Evolutionary conservation across 1,140 invertebrate genomes (phyloP).

Genomic region (Monomorium pharaonis): DNA sequence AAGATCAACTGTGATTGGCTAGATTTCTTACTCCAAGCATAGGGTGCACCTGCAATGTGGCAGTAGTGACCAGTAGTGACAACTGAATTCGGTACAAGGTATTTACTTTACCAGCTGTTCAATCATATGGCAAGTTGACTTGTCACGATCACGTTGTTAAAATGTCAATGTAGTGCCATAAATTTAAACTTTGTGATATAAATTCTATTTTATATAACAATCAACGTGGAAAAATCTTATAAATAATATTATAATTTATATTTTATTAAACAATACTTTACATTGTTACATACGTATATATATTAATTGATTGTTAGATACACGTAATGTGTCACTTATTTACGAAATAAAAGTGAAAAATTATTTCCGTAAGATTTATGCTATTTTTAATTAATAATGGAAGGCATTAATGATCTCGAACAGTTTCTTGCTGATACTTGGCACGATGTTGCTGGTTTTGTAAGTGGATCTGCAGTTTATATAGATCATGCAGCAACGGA

Average conservation of each 20-base stretch:
- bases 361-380: not conserved
- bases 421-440: conserved; percentile 25
- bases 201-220: not conserved
- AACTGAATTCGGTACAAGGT: too few relatives aligned
- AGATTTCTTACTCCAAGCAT: too few relatives aligned
- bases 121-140: not conserved
- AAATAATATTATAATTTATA: conserved; percentile 2
- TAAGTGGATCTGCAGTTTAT: conserved; percentile 85
- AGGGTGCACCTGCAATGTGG: too few relatives aligned
- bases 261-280: not conserved
- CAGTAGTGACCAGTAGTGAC: too few relatives aligned
- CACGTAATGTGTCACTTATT: not conserved
- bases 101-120: not conserved
- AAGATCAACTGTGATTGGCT: too few relatives aligned
- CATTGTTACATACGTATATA: not conserved
- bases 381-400: conserved; percentile 16
- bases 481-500: conserved; percentile 86
- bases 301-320: not conserved
- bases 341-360: not conserved
- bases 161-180: not conserved
- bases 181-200: not conserved
- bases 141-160: not conserved
- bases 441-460: conserved; percentile 38
- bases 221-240: not conserved
- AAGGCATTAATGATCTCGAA: not conserved